A percentile compares a stretch with the other conserved stretches of the same genome.
phyloP scores from a whole-genome alignment of 2,888 invertebrate genomes.

The Pristionchus mayeri region DNA sequence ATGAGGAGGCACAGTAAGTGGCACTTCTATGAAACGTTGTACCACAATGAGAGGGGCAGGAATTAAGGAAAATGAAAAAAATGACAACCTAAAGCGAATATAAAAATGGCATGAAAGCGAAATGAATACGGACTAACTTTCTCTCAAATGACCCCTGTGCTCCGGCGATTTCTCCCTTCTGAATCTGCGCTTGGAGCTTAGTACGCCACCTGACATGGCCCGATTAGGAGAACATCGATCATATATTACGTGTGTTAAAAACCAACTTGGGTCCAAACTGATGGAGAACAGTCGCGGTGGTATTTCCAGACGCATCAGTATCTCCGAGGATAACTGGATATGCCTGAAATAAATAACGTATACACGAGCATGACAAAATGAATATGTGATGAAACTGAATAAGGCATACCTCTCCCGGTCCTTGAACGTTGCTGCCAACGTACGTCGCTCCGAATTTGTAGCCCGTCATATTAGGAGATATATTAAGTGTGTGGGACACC shows the following conservation, averaged over 20 bases:
- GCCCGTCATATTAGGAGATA: conserved; percentile 87
- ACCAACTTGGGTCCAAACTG: conserved; percentile 80
- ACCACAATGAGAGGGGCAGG: no score
- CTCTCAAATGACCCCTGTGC: conserved; percentile 84
- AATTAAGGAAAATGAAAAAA: no score
- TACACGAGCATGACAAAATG: no score
- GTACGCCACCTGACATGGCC: conserved; percentile 11
- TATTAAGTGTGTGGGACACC: conserved; percentile 92
- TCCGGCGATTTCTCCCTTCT: conserved; percentile 82
- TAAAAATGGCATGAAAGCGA: no score
- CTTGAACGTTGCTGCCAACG: conserved; percentile 91
- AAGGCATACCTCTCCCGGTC: conserved; percentile 31
- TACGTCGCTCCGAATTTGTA: conserved; percentile 95
- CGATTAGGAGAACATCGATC: not conserved
- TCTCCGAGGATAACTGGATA: conserved; percentile 96
- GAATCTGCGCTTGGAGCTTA: conserved; percentile 58
- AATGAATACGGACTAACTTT: conserved; percentile 2
- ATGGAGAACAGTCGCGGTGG: conserved; percentile 95
- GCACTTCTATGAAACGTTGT: no score
- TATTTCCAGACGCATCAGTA: conserved; percentile 93
- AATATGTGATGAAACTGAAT: not conserved
- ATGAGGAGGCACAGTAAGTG: no score
- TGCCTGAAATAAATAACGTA: conserved; percentile 41
- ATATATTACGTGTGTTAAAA: not conserved
- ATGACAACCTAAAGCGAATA: no score